Evolutionary conservation across 2,797 vertebrate species (phyloP), one percentile per base, ranked within the genome.

Genomic region (Poecilia picta): DNA sequence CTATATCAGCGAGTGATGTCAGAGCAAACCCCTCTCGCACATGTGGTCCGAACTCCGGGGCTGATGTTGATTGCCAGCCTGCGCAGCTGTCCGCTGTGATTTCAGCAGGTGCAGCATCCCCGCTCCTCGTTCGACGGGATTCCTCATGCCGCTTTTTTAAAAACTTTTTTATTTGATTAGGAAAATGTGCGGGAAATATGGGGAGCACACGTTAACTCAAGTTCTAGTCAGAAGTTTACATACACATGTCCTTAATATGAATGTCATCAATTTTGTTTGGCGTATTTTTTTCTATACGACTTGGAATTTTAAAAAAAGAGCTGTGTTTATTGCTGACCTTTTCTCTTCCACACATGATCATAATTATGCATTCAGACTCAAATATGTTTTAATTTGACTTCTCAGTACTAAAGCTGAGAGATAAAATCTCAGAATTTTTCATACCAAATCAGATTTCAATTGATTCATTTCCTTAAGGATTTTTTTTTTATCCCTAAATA

Each of bases 1-100:
- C 82, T 88, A 81, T 87, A 90, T 91, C 89, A 88, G 78, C 59
- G 59, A 59, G 81, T 89, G 89, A 91, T 90, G 90, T 91, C 88
- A 91, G 85, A 83, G 71, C 82, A 86, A 39, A 51, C 49, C 81
- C 45, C 25, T 79, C 72, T 49, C 68, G 73, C 74, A 83, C 81
- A 82, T 85, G 87, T 76, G 87, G 80, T 88, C 78, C 36, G n/a
- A 72, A 76, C 73, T 41, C 55, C 0, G 72, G 47, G 51, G 81
- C 79, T 80, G 89, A 28, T 47, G 80, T 59, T 51, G 64, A 51
- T 78, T 80, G 81, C 82, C 84, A 85, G 75, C 74, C 82, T 64
- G 72, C 47, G 57, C 81, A 85, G 87, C 82, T 80, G 85, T 85
- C 83, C 77, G 43, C 78, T 75, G 62, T 75, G 43, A 62, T 74